phyloP scores from a whole-genome alignment of 2,888 invertebrate species.

The Phragmatobia fuliginosa region DNA sequence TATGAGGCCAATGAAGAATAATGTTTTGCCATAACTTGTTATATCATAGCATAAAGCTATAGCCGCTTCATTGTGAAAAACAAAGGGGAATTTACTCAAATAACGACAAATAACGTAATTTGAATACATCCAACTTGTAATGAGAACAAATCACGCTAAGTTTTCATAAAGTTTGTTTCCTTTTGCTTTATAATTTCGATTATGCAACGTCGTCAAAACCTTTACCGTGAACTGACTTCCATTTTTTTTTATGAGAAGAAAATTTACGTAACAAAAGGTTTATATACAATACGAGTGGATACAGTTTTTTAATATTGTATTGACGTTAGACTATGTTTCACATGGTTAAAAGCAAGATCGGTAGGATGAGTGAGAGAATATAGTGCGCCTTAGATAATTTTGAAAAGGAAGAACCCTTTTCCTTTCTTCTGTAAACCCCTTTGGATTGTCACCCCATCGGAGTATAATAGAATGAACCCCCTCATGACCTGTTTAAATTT shows the following conservation, averaged over 20 bases:
- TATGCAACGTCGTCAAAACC: slow-evolving; percentile 22
- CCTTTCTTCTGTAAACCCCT: background rate
- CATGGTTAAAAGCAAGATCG: background rate
- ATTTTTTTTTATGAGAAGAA: background rate
- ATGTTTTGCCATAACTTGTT: slow-evolving; percentile 13
- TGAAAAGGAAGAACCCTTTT: background rate
- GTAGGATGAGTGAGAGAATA: background rate
- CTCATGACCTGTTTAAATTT: background rate
- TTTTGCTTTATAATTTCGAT: slow-evolving; percentile 38
- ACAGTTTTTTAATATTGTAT: too few species aligned
- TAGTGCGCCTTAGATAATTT: background rate
- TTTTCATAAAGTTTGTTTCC: slow-evolving; percentile 54
- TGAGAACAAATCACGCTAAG: slow-evolving; percentile 63
- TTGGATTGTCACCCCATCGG: background rate
- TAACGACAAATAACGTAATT: slow-evolving; percentile 55
- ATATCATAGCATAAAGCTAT: slow-evolving; percentile 28
- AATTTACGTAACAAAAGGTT: background rate
- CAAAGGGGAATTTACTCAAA: slow-evolving; percentile 37
- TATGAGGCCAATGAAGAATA: slow-evolving; percentile 18
- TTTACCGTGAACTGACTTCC: slow-evolving; percentile 16
- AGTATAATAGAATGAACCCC: background rate
- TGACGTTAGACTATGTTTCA: background rate
- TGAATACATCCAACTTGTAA: slow-evolving; percentile 44
- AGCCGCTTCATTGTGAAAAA: slow-evolving; percentile 28
- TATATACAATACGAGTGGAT: too few species aligned